These are phyloP conservation scores for Epinephelus fuscoguttatus DNA, from an alignment of 2,113 vertebrate species.

Conservation along the genomic window DNA sequence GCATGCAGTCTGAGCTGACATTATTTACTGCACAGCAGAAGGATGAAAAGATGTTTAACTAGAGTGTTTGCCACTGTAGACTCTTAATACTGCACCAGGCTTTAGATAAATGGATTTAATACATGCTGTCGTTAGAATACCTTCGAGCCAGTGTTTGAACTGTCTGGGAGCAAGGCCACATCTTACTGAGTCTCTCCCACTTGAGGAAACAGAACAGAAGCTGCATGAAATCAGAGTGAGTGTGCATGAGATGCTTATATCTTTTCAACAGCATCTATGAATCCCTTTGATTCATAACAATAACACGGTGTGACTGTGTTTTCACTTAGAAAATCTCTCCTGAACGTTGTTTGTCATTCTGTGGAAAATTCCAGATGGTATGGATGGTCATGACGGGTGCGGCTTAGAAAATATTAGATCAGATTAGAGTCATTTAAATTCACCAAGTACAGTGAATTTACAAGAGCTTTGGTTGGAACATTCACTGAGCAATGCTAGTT, in stretches of 20 bases:
- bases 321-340: not conserved
- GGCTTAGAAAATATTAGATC: not conserved
- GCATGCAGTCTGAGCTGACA: not conserved
- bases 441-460: too few species aligned
- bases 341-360: not conserved
- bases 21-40: not conserved
- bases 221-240: not conserved
- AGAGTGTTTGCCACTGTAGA: not conserved
- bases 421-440: too few species aligned
- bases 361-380: too few species aligned
- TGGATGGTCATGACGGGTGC: not conserved
- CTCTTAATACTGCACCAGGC: not conserved
- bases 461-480: too few species aligned
- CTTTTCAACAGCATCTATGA: not conserved
- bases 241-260: not conserved
- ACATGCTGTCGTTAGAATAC: not conserved
- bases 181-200: not conserved
- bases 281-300: not conserved
- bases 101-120: not conserved
- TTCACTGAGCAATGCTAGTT: too few species aligned
- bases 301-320: not conserved
- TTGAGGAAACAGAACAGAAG: too few species aligned
- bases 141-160: not conserved
- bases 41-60: not conserved
- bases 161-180: not conserved